phyloP scores from a whole-genome alignment of 2,113 vertebrate species.

The Myocastor coypus region DNA sequence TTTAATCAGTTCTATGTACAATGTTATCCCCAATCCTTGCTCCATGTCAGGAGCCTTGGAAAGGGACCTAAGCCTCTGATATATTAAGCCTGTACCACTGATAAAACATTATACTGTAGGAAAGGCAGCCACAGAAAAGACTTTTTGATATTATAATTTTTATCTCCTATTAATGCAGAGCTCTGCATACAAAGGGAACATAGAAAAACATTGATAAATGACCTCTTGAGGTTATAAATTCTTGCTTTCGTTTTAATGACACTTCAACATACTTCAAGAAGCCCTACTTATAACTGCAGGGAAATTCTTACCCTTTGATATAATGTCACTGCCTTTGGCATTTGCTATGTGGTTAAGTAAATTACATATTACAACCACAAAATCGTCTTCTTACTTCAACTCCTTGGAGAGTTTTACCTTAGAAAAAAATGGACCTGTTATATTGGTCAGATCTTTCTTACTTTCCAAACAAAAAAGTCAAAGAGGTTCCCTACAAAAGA shows the following conservation, averaged over 20 bases:
- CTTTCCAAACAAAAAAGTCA: not conserved
- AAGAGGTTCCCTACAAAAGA: not conserved
- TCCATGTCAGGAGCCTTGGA: not conserved
- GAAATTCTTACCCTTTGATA: slow-evolving; percentile 64
- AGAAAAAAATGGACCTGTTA: not conserved
- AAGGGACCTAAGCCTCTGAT: not conserved
- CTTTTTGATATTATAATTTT: not conserved
- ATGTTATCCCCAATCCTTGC: not conserved
- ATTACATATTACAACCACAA: slow-evolving; percentile 55
- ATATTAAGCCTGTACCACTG: not conserved
- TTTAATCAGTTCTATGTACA: not conserved
- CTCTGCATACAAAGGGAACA: not conserved
- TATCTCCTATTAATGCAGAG: not conserved
- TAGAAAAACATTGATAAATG: not conserved
- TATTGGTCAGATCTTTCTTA: not conserved
- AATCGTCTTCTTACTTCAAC: slow-evolving; percentile 53
- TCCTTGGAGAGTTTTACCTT: not conserved
- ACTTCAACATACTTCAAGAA: slow-evolving; percentile 20
- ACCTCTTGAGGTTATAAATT: slow-evolving; percentile 25
- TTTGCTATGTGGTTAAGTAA: slow-evolving; percentile 65
- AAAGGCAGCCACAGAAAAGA: not conserved
- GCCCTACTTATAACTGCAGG: not conserved
- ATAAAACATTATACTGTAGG: not conserved
- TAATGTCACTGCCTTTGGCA: slow-evolving; percentile 35
- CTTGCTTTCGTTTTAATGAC: slow-evolving; percentile 57